These are phyloP conservation scores for Macrotus californicus DNA, from an alignment of 2,113 vertebrate species.

Conservation along the genomic window DNA sequence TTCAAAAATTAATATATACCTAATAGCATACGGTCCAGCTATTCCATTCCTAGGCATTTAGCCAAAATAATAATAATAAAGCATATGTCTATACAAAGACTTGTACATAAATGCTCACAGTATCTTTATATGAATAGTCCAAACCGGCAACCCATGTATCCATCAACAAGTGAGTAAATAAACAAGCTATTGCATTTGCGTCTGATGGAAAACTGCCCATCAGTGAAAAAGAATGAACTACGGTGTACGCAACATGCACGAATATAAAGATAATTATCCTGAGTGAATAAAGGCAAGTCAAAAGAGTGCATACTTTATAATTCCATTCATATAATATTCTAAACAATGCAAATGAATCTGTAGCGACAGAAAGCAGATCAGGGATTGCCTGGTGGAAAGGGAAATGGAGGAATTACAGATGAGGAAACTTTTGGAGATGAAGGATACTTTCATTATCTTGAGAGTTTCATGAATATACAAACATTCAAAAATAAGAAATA, in stretches of 20 bases:
- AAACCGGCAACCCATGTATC: background rate
- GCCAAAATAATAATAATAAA: slow-evolving; percentile 38
- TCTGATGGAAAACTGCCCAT: background rate
- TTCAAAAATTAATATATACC: background rate
- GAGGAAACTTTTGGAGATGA: background rate
- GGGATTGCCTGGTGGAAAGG: background rate
- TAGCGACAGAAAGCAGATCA: background rate
- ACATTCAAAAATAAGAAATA: background rate
- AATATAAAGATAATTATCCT: slow-evolving; percentile 25
- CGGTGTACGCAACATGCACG: background rate
- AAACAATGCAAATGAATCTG: background rate
- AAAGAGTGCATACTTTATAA: background rate
- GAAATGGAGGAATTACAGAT: background rate
- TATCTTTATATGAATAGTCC: background rate
- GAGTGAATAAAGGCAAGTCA: slow-evolving; percentile 4
- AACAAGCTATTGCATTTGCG: background rate
- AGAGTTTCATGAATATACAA: background rate
- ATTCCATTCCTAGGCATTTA: slow-evolving; percentile 1
- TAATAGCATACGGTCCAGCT: background rate
- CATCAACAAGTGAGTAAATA: background rate
- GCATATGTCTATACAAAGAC: background rate
- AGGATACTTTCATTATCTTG: background rate
- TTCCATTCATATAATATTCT: slow-evolving; percentile 20
- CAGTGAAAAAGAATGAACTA: background rate
- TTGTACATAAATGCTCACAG: background rate